Evolutionary conservation across 2,113 vertebrate genomes (phyloP).

Genomic region (Galbula dea): DNA sequence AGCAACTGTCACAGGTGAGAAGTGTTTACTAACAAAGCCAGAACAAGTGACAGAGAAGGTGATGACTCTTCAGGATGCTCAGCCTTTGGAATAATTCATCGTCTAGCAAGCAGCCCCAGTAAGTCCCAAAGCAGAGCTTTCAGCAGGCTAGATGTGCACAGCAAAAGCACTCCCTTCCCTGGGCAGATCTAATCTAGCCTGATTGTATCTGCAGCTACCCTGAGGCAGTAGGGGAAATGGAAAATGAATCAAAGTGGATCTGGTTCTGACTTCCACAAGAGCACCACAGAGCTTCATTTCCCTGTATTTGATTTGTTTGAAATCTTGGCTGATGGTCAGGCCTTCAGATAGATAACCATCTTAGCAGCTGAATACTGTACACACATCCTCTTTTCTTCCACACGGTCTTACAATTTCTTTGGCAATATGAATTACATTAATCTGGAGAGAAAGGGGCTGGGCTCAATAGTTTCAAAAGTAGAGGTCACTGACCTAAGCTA

Average conservation of each 20-base stretch:
- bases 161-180: neutral
- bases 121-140: neutral
- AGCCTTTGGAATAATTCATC: constrained; percentile 44
- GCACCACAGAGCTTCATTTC: neutral
- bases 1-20: constrained; percentile 57
- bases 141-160: neutral
- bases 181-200: neutral
- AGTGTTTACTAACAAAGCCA: constrained; percentile 61
- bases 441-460: neutral
- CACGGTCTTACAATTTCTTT: neutral
- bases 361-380: neutral
- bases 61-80: constrained; percentile 37
- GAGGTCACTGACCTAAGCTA: neutral
- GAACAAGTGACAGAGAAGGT: constrained; percentile 52
- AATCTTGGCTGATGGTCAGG: neutral
- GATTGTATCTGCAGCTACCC: neutral
- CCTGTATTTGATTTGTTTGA: neutral
- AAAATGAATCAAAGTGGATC: neutral
- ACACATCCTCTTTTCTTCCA: neutral
- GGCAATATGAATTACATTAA: neutral
- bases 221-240: neutral
- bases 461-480: neutral
- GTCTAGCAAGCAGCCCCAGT: neutral
- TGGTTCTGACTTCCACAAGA: neutral
- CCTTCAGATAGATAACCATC: neutral